phyloP scores from a whole-genome alignment of 92 coral and sea anemone species.

The Umimayanthus kanabou region DNA sequence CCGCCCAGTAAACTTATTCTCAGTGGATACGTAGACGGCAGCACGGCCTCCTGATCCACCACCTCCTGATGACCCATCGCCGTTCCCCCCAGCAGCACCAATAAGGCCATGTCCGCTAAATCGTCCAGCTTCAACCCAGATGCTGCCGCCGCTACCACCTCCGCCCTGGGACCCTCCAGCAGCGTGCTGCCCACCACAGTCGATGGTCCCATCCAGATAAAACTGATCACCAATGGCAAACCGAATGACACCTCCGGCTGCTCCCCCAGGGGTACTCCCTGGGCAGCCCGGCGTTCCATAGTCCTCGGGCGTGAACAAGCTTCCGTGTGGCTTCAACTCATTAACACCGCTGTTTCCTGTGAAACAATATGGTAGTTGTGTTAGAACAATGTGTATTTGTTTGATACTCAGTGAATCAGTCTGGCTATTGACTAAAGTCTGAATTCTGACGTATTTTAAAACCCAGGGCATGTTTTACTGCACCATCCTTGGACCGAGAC shows the following conservation, averaged over 20 bases:
- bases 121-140: conserved; percentile 43
- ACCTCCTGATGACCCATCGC: conserved; percentile 51
- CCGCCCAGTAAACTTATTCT: conserved; percentile 51
- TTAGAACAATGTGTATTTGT: neutral
- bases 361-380: neutral
- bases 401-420: too few species aligned
- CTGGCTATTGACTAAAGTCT: too few species aligned
- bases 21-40: conserved; percentile 49
- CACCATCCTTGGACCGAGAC: too few species aligned
- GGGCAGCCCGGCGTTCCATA: conserved; percentile 66
- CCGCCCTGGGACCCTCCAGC: conserved; percentile 45
- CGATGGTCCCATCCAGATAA: conserved; percentile 60
- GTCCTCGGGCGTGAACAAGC: conserved; percentile 56
- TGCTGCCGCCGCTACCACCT: conserved; percentile 81
- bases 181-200: conserved; percentile 45
- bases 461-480: too few species aligned
- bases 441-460: too few species aligned
- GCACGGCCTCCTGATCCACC: conserved; percentile 76
- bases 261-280: conserved; percentile 53
- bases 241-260: conserved; percentile 59
- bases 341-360: conserved; percentile 21
- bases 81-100: conserved; percentile 52
- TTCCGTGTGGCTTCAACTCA: conserved; percentile 56
- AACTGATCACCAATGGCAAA: conserved; percentile 57
- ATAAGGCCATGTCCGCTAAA: conserved; percentile 61